Conservation (phyloP, 2,888 invertebrate genomes). For the Amiota communis region DNA sequence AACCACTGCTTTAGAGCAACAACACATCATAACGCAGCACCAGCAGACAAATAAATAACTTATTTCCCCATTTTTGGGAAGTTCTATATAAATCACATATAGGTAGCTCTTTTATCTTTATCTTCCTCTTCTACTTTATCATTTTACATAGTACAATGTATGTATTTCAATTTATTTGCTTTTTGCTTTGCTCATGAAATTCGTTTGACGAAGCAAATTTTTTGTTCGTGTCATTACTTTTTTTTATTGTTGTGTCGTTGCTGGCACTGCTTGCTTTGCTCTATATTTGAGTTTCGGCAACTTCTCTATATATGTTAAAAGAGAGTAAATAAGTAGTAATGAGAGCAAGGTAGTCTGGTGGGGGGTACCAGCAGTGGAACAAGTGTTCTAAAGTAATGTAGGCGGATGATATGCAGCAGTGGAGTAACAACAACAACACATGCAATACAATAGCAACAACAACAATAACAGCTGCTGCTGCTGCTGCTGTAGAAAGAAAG, state of each 20-base stretch:
- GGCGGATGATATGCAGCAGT: too few species aligned
- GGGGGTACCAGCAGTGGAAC: too few species aligned
- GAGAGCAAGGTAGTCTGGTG: too few species aligned
- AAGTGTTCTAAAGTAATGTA: too few species aligned
- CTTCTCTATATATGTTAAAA: too few species aligned
- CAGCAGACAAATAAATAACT: background rate
- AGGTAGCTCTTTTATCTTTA: too few species aligned
- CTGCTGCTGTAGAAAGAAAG: slow-evolving; percentile 75
- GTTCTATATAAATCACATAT: too few species aligned
- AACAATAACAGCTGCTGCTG: background rate
- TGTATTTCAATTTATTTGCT: background rate
- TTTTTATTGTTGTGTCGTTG: background rate
- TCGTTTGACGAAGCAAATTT: slow-evolving; percentile 60
- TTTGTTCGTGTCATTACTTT: slow-evolving; percentile 18
- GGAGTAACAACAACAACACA: too few species aligned
- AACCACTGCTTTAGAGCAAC: background rate
- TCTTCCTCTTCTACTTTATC: background rate
- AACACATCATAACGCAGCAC: background rate
- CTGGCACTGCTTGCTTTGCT: slow-evolving; percentile 61
- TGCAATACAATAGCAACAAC: too few species aligned
- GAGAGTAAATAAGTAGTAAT: too few species aligned
- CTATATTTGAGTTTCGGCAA: slow-evolving; percentile 32
- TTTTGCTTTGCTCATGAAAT: slow-evolving; percentile 73
- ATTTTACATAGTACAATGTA: background rate
- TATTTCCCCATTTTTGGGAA: too few species aligned